Percentiles rank a stretch among this genome's conserved stretches.
Conservation (phyloP, 2,888 invertebrate genomes). For the Margaritifera margaritifera region DNA sequence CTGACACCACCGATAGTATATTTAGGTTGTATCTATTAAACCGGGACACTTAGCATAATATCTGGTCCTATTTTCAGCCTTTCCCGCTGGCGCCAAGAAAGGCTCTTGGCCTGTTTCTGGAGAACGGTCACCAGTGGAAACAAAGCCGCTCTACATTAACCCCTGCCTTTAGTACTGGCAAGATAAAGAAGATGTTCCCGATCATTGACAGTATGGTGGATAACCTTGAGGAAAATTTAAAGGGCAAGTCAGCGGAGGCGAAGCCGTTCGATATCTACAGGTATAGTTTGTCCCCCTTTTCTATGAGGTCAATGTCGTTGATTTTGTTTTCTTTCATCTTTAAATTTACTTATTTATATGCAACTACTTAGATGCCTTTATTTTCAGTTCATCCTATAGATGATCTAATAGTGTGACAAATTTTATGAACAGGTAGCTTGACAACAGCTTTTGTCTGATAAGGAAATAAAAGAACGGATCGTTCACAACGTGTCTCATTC, state of each 20-base stretch:
- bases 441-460: too few species aligned
- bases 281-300: slow-evolving; percentile 25
- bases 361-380: too few species aligned
- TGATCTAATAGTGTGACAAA: too few species aligned
- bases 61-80: slow-evolving; percentile 43
- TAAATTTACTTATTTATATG: too few species aligned
- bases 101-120: slow-evolving; percentile 67
- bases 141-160: slow-evolving; percentile 73
- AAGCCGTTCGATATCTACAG: slow-evolving; percentile 71
- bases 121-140: slow-evolving; percentile 75
- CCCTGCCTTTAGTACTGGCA: slow-evolving; percentile 75
- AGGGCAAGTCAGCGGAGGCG: slow-evolving; percentile 52
- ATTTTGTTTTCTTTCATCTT: too few species aligned
- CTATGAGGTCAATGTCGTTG: too few species aligned
- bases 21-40: background rate
- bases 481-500: too few species aligned
- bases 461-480: too few species aligned
- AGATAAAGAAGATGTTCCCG: slow-evolving; percentile 74
- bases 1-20: background rate
- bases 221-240: slow-evolving; percentile 69
- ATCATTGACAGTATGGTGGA: slow-evolving; percentile 69
- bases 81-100: slow-evolving; percentile 66
- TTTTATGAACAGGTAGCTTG: too few species aligned
- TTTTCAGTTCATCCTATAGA: too few species aligned
- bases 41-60: background rate